A percentile compares a stretch with the other conserved stretches of the same genome.
Evolutionary conservation across 2,113 vertebrate genomes (phyloP).

Genomic region (Myocastor coypus): DNA sequence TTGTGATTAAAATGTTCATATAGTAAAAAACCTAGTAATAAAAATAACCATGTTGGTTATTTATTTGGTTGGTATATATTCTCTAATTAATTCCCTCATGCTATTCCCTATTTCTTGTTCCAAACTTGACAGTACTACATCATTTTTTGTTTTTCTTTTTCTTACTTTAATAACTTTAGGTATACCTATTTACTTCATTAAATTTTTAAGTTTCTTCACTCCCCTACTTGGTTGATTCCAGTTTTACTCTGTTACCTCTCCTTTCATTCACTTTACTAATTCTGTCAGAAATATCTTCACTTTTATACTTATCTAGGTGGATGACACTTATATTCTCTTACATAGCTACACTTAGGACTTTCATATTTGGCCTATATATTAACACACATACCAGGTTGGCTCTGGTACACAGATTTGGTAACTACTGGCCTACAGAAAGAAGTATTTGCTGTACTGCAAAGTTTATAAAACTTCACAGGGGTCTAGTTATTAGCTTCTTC

Average conservation of each 20-base stretch:
- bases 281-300: conserved; percentile 6
- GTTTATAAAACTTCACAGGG: background rate
- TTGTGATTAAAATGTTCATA: background rate
- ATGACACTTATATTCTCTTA: conserved; percentile 33
- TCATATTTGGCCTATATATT: background rate
- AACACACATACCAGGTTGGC: background rate
- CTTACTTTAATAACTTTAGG: conserved; percentile 49
- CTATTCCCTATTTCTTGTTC: background rate
- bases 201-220: conserved; percentile 8
- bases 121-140: background rate
- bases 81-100: background rate
- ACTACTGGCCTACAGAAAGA: background rate
- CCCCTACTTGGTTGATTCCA: background rate
- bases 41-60: background rate
- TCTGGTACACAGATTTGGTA: background rate
- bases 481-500: background rate
- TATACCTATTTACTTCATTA: background rate
- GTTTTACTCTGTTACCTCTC: background rate
- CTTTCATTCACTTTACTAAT: conserved; percentile 10
- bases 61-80: conserved; percentile 38
- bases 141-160: background rate
- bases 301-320: conserved; percentile 34
- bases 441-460: conserved; percentile 8
- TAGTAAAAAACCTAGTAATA: background rate
- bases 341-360: background rate